Base-by-base conservation (phyloP, 2,113 vertebrate genomes). In the Apaloderma vittatum region DNA sequence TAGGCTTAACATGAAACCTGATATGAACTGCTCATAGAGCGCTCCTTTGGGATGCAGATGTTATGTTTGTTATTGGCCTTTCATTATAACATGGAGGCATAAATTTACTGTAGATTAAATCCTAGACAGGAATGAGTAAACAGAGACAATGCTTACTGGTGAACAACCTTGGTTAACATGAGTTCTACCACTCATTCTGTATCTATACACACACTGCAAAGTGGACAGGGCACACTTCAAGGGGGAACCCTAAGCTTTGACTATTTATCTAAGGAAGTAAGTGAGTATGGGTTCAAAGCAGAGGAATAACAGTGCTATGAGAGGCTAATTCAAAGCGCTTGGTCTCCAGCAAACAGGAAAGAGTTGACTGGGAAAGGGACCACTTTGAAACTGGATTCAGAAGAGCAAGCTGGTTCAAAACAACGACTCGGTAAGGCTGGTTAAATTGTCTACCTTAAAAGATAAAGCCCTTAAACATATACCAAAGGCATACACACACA, bases 401-500 rank as follows among this genome's bases (percentile, higher is more conserved):
- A 85, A 55, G 5, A 48, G 4, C 26, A 67, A 45, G 15, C 6
- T 67, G 36, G 26, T 67, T 40, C 40, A 40, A 40, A 40, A 40
- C 40, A 40, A 52, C 26, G 29, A 34, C 8, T 58, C 80, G 8
- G 8, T 62, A 74, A 77, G n/a, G 62, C 11, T 74, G 12, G 18
- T 65, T n/a, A 79, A 88, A 19, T 14, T 20, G 26, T 22, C 43
- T 57, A 3, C 6, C 34, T 89, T 46, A 63, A 70, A 26, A 92
- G 24, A 77, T 66, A 85, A 81, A 90, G 3, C 8, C 15, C 13
- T 66, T 40, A 93, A 13, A 59, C 20, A 46, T 21, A 1, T 57
- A 74, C 14, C 2, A 7, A 70, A 76, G 26, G 5, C 30, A 66
- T 0, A 0, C 8, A 13, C 1, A n/a, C 57, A n/a, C 51, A 58